Conservation (phyloP, 2,113 vertebrate genomes). For the Vanacampus margaritifer region DNA sequence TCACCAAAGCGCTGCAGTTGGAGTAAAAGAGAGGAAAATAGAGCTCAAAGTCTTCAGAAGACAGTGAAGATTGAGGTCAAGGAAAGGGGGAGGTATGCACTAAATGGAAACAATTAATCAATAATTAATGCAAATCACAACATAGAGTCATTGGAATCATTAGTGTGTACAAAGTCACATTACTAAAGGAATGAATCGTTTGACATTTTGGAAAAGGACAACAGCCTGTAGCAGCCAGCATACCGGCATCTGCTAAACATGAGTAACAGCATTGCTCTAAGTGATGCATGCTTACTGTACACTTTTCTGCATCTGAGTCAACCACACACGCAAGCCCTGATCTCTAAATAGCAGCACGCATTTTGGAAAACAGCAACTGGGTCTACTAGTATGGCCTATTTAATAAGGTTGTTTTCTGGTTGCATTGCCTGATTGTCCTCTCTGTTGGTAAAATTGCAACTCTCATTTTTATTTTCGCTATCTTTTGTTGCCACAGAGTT, state of each 20-base stretch:
- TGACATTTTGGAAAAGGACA: conserved; percentile 49
- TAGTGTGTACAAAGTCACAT: conserved; percentile 54
- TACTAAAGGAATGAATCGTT: conserved; percentile 48
- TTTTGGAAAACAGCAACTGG: conserved; percentile 38
- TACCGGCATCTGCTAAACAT: conserved; percentile 32
- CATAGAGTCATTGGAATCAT: conserved; percentile 66
- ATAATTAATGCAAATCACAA: conserved; percentile 62
- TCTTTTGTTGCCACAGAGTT: background rate
- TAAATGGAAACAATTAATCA: conserved; percentile 76
- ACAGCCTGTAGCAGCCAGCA: conserved; percentile 29
- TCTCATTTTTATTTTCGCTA: background rate
- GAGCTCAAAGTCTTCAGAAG: conserved; percentile 71
- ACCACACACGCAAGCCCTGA: conserved; percentile 24
- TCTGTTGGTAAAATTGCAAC: background rate
- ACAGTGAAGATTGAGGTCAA: conserved; percentile 72
- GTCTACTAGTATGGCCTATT: conserved; percentile 36
- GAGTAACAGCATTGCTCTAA: conserved; percentile 28
- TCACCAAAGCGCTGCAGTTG: conserved; percentile 54
- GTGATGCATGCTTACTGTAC: conserved; percentile 20
- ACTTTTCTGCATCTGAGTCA: conserved; percentile 36
- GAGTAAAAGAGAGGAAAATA: conserved; percentile 61
- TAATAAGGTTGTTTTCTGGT: conserved; percentile 17
- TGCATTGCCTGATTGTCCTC: conserved; percentile 1
- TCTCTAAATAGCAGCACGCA: conserved; percentile 42
- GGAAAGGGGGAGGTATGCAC: conserved; percentile 51